Base-by-base conservation (phyloP, 2,113 vertebrate genomes). In the Orientallactaga bullata region DNA sequence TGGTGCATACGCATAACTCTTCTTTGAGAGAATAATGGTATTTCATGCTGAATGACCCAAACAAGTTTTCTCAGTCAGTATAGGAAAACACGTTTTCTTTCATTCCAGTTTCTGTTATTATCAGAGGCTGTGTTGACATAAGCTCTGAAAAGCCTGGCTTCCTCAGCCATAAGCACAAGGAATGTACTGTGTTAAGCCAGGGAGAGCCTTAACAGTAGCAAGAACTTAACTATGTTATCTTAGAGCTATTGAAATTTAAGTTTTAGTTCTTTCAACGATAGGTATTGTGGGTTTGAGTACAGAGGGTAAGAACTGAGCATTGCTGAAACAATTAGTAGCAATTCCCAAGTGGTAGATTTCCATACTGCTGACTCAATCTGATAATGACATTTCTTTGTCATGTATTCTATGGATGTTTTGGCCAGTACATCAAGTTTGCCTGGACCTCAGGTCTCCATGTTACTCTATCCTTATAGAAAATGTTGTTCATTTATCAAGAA, bases 141-240 rank as follows among this genome's bases (percentile, higher is more conserved):
- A 79, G 84, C 0, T 11, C 3, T 80, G 11, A 6, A 32, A 16
- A 81, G 1, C 13, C 5, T 20, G 28, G 28, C 7, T 74, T 35
- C 13, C 8, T 30, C 55, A 88, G 17, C 35, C 15, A 26, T 39
- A 69, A 37, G 3, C 7, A 47, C 32, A 12, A 90, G 5, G 1
- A 11, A 78, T 5, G 9, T 0, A 26, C 7, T 55, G 1, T 39
- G 1, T 15, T 90, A 58, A 85, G 0, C 10, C 32, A 11, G 3
- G 12, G 17, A 5, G 5, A 12, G 2, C 11, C 9, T 24, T 74
- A 42, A 24, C 0, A 0, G 51, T n/a, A 66, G 0, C 10, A 78
- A 32, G 7, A 92, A 72, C 32, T 68, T 32, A 94, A 47, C 6
- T 21, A 6, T 16, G 1, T 30, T 77, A 7, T 5, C 4, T 77